Conservation (phyloP, 2,797 vertebrate species). For the Syngnathus acus region DNA sequence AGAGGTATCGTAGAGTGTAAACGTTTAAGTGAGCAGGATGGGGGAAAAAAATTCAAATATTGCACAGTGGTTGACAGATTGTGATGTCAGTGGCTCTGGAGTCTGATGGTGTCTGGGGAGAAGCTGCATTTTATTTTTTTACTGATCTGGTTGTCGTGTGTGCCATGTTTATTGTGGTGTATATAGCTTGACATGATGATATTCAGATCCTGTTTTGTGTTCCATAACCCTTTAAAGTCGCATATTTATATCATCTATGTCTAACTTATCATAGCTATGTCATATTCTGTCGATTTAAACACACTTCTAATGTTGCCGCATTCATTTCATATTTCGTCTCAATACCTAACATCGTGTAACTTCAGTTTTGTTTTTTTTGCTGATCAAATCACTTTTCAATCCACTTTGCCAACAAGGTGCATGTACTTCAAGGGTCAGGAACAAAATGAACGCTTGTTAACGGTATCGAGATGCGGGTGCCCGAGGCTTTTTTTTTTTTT, state of each 20-base stretch:
- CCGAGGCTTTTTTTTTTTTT: neutral
- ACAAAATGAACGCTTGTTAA: slow-evolving; percentile 3
- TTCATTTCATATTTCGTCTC: neutral
- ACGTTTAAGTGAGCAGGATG: too few relatives aligned
- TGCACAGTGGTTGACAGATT: too few relatives aligned
- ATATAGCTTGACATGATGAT: neutral
- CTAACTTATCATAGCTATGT: too few relatives aligned
- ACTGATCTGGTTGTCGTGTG: too few relatives aligned
- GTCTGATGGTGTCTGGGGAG: too few relatives aligned
- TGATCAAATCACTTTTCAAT: neutral
- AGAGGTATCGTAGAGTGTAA: too few relatives aligned
- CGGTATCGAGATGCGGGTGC: neutral
- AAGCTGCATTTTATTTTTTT: too few relatives aligned
- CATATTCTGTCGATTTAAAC: too few relatives aligned
- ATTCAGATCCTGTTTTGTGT: neutral
- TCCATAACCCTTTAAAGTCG: neutral
- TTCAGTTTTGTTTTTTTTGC: neutral
- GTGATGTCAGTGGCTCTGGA: too few relatives aligned
- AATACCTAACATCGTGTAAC: neutral
- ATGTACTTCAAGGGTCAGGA: slow-evolving; percentile 1
- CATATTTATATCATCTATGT: neutral
- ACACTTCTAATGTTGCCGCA: neutral
- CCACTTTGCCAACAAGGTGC: neutral
- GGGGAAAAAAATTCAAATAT: too few relatives aligned
- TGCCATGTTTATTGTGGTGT: too few relatives aligned